Conservation (phyloP, 1,140 invertebrate genomes). For the Lasaia peninsularis region DNA sequence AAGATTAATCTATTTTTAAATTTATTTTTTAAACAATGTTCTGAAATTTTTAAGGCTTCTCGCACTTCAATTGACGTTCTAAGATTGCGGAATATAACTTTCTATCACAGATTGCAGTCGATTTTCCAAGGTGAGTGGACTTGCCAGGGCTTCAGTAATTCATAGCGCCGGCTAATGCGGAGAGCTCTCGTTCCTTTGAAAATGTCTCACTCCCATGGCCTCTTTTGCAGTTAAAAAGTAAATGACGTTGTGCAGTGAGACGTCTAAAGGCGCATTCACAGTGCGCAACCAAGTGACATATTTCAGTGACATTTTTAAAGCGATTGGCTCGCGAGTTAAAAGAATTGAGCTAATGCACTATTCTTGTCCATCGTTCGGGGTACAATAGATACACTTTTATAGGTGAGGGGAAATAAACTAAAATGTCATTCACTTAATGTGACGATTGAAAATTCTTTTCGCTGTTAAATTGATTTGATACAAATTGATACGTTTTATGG, state of each 20-base stretch:
- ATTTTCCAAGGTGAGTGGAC: neutral
- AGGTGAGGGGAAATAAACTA: neutral
- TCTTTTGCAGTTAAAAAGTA: constrained; percentile 36
- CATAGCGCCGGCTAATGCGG: constrained; percentile 38
- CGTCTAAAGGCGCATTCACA: constrained; percentile 33
- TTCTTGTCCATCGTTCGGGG: constrained; percentile 4
- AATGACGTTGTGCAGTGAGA: constrained; percentile 38
- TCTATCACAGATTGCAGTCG: neutral
- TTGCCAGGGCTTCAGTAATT: constrained; percentile 31
- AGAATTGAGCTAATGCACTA: constrained; percentile 8
- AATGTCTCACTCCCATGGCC: constrained; percentile 28
- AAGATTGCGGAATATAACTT: neutral
- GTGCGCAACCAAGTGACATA: constrained; percentile 17
- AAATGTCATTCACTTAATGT: neutral
- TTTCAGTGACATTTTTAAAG: constrained; percentile 13
- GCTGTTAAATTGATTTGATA: neutral
- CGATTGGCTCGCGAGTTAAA: constrained; percentile 1
- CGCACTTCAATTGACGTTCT: too few species aligned
- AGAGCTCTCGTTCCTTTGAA: constrained; percentile 38
- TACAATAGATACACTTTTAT: constrained; percentile 2
- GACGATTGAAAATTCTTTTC: neutral
- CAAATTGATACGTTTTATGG: too few species aligned
- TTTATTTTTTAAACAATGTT: too few species aligned
- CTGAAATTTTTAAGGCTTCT: too few species aligned
- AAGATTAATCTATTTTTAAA: too few species aligned